Percentiles rank a stretch among this genome's conserved stretches.
Conservation (phyloP, 2,888 invertebrate genomes). For the Magallana nippona region DNA sequence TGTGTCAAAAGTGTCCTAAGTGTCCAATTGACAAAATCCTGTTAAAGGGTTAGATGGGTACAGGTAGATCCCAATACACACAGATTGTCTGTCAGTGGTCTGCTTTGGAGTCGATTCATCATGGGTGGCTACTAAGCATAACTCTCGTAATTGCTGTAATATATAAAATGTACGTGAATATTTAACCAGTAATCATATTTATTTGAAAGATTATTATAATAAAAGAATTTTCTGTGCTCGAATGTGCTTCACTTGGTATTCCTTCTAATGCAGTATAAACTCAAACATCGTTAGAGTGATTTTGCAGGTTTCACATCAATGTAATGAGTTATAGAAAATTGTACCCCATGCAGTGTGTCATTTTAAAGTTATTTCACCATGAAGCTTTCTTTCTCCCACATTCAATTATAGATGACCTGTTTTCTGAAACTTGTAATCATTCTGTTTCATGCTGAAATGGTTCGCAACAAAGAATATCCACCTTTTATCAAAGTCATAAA, state of each 20-base stretch:
- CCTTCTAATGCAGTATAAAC: too few species aligned
- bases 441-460: constrained; percentile 2
- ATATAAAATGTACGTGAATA: too few species aligned
- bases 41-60: constrained; percentile 15
- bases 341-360: neutral
- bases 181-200: too few species aligned
- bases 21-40: constrained; percentile 16
- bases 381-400: neutral
- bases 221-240: too few species aligned
- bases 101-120: too few species aligned
- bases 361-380: neutral
- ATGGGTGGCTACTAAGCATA: neutral
- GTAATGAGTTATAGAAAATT: neutral
- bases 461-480: neutral
- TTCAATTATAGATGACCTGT: neutral
- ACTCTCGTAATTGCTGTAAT: neutral
- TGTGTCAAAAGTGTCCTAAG: constrained; percentile 2
- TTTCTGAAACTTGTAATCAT: neutral
- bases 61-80: neutral
- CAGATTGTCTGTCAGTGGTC: neutral
- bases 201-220: too few species aligned
- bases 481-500: neutral
- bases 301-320: neutral
- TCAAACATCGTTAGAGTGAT: too few species aligned
- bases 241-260: too few species aligned